Evolutionary conservation across 2,888 invertebrate genomes (phyloP).

Genomic region (Lepidonotus clava): DNA sequence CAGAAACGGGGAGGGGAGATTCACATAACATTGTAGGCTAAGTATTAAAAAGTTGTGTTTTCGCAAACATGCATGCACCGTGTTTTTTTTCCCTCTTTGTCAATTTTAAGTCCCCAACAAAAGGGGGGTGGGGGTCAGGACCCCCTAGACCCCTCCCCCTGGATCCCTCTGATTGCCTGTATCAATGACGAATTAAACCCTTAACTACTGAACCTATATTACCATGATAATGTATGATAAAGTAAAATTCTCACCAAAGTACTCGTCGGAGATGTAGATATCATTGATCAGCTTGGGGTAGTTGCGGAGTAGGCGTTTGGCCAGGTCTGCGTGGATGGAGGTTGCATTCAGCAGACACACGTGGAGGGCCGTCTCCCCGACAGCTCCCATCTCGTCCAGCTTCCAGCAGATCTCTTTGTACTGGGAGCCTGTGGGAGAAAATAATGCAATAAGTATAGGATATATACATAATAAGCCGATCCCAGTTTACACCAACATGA

Average conservation of each 20-base stretch:
- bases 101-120: too few relatives aligned
- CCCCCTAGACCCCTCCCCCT: too few relatives aligned
- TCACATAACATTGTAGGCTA: too few relatives aligned
- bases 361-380: conserved; percentile 97
- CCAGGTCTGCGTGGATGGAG: conserved; percentile 94
- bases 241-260: conserved; percentile 87
- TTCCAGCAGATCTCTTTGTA: conserved; percentile 96
- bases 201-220: too few relatives aligned
- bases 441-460: background rate
- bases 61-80: too few relatives aligned
- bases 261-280: conserved; percentile 97
- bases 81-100: too few relatives aligned
- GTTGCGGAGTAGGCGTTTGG: conserved; percentile 92
- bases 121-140: too few relatives aligned
- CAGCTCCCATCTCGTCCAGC: conserved; percentile 94
- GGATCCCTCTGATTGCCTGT: background rate
- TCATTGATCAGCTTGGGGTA: conserved; percentile 98
- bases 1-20: too few relatives aligned
- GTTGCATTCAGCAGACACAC: conserved; percentile 95
- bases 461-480: background rate
- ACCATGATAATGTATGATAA: too few relatives aligned
- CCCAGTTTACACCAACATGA: too few relatives aligned
- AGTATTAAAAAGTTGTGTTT: too few relatives aligned
- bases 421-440: conserved; percentile 75
- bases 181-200: background rate